Evolutionary conservation across 2,797 vertebrate species (phyloP).

Genomic region (Smutsia gigantea): DNA sequence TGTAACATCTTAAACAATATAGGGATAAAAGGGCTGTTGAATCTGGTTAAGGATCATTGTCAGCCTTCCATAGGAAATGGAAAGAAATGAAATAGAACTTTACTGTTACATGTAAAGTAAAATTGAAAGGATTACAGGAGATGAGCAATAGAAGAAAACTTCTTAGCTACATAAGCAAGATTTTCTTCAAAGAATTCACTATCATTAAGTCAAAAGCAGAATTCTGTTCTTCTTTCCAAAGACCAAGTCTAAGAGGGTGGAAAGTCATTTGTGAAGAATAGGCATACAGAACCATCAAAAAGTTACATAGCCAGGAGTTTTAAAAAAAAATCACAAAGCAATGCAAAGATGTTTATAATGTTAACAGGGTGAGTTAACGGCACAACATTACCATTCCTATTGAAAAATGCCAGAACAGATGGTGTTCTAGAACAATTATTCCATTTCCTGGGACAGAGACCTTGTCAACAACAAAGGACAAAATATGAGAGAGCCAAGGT

Average conservation of each 20-base stretch:
- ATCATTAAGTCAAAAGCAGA: constrained; percentile 3
- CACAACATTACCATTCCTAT: background rate
- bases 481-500: background rate
- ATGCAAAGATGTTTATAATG: background rate
- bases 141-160: background rate
- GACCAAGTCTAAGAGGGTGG: background rate
- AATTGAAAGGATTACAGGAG: background rate
- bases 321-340: background rate
- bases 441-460: background rate
- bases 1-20: constrained; percentile 1
- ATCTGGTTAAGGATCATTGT: background rate
- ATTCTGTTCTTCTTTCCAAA: background rate
- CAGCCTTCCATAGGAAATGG: background rate
- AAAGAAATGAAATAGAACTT: constrained; percentile 30
- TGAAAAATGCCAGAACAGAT: background rate
- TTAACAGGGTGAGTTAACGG: background rate
- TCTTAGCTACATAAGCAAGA: background rate
- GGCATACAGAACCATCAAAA: background rate
- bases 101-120: background rate
- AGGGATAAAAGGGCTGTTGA: constrained; percentile 31
- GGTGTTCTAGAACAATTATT: background rate
- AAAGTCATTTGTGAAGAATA: background rate
- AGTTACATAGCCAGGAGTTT: background rate
- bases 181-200: background rate
- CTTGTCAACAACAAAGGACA: background rate